Evolutionary conservation across 2,113 vertebrate species (phyloP), one percentile per base, ranked within the genome.

Genomic region (Entomyzon cyanotis): DNA sequence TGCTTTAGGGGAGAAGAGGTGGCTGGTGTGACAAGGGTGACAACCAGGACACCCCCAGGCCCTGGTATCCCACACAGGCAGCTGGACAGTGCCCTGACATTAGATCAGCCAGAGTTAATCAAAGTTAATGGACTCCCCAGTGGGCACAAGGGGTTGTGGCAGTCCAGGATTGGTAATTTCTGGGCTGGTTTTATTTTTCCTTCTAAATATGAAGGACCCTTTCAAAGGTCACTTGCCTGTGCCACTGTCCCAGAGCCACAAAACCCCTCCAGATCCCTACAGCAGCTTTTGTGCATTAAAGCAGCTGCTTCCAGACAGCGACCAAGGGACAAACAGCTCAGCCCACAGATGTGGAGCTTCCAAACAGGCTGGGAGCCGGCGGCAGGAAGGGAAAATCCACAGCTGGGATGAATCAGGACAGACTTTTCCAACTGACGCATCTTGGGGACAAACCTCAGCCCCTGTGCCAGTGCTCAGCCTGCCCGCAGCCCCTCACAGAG

Each of bases 271-370:
- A 70, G 69, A 69, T 65, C 85, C 91, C 71, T 58, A 7, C 70
- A 47, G 60, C 90, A 90, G 93, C 95, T 95, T 95, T 96, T 86
- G 79, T 94, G 89, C 75, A 67, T 90, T 77, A 84, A 87, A 96
- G 85, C 84, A 79, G 90, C 90, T 93, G 84, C 93, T 94, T 49
- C 17, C 84, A 86, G 87, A 69, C 87, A 94, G 68, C 22, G 6
- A 82, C 62, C 62, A 7, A 95, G 91, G 14, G 89, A 71, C 87
- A 89, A 95, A 93, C 59, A 70, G 88, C 75, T 86, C 84, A 35
- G 59, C 55, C 70, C 41, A 1, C 87, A 86, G 89, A 35, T 70
- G 74, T 18, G 2, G 52, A 84, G 69, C 94, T 81, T 75, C 89
- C 93, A 81, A 65, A 63, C 47, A 23, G 84, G 62, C 83, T 77